Evolutionary conservation across 2,888 invertebrate genomes (phyloP), one percentile per base, ranked within the genome.

Genomic region (Chloroclystis v-ata): DNA sequence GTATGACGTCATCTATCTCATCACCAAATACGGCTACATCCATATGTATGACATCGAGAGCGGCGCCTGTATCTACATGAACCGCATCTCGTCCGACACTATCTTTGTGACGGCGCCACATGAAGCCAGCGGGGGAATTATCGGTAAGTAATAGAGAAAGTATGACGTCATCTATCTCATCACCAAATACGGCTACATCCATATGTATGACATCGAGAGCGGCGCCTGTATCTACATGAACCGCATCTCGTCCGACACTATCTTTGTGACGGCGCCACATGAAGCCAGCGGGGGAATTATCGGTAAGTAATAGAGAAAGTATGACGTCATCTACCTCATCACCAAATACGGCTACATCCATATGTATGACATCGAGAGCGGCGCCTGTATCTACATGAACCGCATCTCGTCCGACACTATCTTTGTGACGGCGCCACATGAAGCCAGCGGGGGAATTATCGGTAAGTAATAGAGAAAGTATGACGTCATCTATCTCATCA

Each of bases 331-430:
- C 65, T 99, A 98, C 89, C 90, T 99, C 72, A 98, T 99, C 71
- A 99, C 99, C 49, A 99, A 99, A 85, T 98, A 98, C 81, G 99
- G 99, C 29, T 99, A 98, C 87, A 97, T 99, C 59, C 98, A 99
- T 82, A 92, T 99, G 91, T 99, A 98, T 75, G 99, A 99, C n/a
- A 9, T 26, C 9, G 11, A 28, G 10, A 28, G 28, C 28, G 98
- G 96, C 5, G 95, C 96, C 5, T 98, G 98, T 78, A 98, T 99
- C 76, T 99, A 97, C 88, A 98, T 98, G 96, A 98, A 99, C 89
- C 92, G 99, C 48, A 99, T 99, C 75, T 98, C 97, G 37, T 95
- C 96, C 4, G 99, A 99, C 72, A 99, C 99, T 7, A 98, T 99
- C 69, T 99, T 99, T 75, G 98, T 99, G 37, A 99, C 99, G 0